Evolutionary conservation across 2,888 invertebrate genomes (phyloP), one percentile per base, ranked within the genome.

Genomic region (Meliscaeva auricollis): DNA sequence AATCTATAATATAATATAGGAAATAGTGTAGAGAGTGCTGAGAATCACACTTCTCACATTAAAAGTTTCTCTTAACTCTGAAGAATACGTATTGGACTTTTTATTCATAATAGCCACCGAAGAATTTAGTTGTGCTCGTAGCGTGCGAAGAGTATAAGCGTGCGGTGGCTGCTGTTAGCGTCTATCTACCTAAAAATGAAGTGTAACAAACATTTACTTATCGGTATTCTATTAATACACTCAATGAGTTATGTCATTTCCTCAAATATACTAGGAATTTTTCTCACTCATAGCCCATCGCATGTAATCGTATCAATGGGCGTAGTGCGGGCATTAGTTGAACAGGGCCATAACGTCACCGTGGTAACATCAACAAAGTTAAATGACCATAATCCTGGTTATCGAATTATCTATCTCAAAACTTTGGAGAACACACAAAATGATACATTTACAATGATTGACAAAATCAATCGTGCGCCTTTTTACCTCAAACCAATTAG

Each of bases 281-380:
- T 91, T 68, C 90, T 91, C 72, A 90, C 90, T 7, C 89, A 90
- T 76, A 90, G 90, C 46, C 90, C 90, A 3, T 92, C 92, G 13
- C 92, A 92, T 88, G 79, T 91, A 41, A 91, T 92, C 13, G 89
- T 92, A 0, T 90, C 91, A 50, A 90, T 91, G 90, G 90, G 91
- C 0, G 60, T 90, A 3, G 89, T 89, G 80, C 90, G 90, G 73
- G 88, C 89, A 0, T 77, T 92, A 68, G 90, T 91, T 4, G 90
- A 90, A 74, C 81, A 87, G 26, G 92, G 92, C 0, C 92, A 92
- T 79, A 90, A 92, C 85, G 89, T 92, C 1, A 92, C 92, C 0
- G 90, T 92, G 4, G 89, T 92, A 0, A 89, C 89, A 0, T 74
- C 89, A 2, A 22, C 88, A 41, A 79, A 88, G 11, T 89, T 91